Evolutionary conservation across 2,113 vertebrate genomes (phyloP).

Genomic region (Columba janthina): DNA sequence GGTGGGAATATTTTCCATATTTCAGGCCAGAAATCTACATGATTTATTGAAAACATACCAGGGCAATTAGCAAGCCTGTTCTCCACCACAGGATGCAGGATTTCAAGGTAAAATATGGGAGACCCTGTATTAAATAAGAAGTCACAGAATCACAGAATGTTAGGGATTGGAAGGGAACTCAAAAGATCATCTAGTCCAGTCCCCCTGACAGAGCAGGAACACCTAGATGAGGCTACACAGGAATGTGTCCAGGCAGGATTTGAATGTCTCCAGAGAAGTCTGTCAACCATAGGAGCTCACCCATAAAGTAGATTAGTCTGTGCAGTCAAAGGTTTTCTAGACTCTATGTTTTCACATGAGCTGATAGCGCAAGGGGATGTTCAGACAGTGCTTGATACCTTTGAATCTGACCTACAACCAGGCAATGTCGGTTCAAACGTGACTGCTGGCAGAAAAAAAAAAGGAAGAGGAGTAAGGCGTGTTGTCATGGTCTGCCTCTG

Average conservation of each 20-base stretch:
- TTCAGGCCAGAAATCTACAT: neutral
- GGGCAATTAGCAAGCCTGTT: neutral
- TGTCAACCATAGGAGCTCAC: neutral
- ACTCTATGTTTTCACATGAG: slow-evolving; percentile 30
- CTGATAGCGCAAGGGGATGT: slow-evolving; percentile 12
- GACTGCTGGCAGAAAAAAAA: neutral
- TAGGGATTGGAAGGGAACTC: too few species aligned
- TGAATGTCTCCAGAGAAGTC: neutral
- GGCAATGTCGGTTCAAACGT: slow-evolving; percentile 28
- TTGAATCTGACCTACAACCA: slow-evolving; percentile 54
- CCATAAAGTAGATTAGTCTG: neutral
- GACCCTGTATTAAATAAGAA: neutral
- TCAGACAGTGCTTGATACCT: slow-evolving; percentile 32
- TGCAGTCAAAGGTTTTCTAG: slow-evolving; percentile 34
- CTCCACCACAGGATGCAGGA: neutral
- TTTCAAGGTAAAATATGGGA: neutral
- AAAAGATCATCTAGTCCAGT: too few species aligned
- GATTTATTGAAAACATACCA: neutral
- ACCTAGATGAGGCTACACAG: too few species aligned
- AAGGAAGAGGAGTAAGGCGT: neutral
- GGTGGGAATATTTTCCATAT: neutral
- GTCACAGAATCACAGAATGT: too few species aligned
- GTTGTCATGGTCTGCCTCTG: slow-evolving; percentile 11
- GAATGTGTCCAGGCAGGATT: too few species aligned
- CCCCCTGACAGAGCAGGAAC: too few species aligned